phyloP scores from a whole-genome alignment of 2,113 vertebrate species.

The Zosterops hypoxanthus region DNA sequence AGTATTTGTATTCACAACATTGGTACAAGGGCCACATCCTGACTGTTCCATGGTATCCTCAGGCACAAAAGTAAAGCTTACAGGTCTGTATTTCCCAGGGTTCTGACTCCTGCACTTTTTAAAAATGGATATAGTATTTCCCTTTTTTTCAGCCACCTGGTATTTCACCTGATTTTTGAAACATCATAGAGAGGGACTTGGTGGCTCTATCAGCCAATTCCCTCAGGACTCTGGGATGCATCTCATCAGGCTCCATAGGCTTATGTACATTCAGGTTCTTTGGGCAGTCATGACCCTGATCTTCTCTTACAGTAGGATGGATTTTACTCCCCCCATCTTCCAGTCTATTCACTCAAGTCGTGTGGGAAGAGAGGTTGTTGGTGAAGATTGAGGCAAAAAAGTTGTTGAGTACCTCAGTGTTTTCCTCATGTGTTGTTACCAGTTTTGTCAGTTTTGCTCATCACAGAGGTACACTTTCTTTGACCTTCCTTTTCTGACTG shows the following conservation, averaged over 20 bases:
- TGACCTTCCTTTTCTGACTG: background rate
- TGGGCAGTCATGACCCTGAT: background rate
- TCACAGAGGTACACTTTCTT: background rate
- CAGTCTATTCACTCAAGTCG: background rate
- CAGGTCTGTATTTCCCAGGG: background rate
- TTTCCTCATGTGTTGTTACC: background rate
- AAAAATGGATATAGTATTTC: background rate
- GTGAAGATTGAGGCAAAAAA: background rate
- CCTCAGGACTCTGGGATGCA: background rate
- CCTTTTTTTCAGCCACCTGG: background rate
- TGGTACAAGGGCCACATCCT: background rate
- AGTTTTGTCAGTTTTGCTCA: background rate
- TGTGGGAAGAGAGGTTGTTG: background rate
- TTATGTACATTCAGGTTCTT: background rate
- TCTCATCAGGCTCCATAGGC: background rate
- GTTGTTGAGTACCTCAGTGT: background rate
- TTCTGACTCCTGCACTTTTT: background rate
- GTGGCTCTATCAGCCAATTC: background rate
- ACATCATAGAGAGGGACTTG: background rate
- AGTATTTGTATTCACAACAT: background rate
- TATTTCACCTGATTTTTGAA: background rate
- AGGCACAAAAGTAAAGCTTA: background rate
- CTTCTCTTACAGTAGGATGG: background rate
- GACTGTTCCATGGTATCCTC: background rate
- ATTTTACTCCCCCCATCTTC: rapidly evolving